Evolutionary conservation across 2,888 invertebrate genomes (phyloP), one percentile per base, ranked within the genome.

Genomic region (Hofmannophila pseudospretella): DNA sequence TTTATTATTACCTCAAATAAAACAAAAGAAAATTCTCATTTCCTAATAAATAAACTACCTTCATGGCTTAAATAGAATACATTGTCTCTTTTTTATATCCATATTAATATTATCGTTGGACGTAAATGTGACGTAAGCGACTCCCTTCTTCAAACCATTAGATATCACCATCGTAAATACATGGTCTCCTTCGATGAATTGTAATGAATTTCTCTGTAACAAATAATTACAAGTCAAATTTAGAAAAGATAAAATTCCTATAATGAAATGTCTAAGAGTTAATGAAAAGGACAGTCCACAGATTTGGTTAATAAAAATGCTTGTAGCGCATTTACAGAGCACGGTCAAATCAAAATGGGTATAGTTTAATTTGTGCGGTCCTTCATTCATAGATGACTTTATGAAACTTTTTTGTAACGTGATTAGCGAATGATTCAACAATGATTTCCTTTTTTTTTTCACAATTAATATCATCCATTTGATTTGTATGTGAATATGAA

Each of bases 171-270:
- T 66, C 78, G 65, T 58, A 74, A 54, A 49, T 71, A 75, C 60
- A 65, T 70, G 72, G 82, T 78, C 78, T 84, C 84, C 71, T 79
- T 82, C 41, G 68, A 66, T 47, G 72, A 54, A 58, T 68, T 81
- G 72, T 76, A 72, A 56, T 86, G 84, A 56, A 80, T 77, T 70
- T 76, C 82, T 74, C 86, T 86, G 86, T 39, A 86, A 86, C 76
- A 78, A 79, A 57, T 46, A 51, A 7, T 31, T 16, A 22, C 5
- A 28, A 35, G 39, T 39, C 42, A 32, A 28, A 25, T n/a, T 1
- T 11, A 13, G 10, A 31, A 42, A 34, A 39, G 16, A 39, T 16
- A 4, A 16, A 16, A 16, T 16, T 16, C 3, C 3, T 5, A 16
- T 4, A 16, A 16, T 4, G 5, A 16, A 16, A 4, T n/a, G n/a